These are phyloP conservation scores for Bombus sylvicola DNA, from an alignment of 1,140 invertebrate genomes.

Conservation along the genomic window DNA sequence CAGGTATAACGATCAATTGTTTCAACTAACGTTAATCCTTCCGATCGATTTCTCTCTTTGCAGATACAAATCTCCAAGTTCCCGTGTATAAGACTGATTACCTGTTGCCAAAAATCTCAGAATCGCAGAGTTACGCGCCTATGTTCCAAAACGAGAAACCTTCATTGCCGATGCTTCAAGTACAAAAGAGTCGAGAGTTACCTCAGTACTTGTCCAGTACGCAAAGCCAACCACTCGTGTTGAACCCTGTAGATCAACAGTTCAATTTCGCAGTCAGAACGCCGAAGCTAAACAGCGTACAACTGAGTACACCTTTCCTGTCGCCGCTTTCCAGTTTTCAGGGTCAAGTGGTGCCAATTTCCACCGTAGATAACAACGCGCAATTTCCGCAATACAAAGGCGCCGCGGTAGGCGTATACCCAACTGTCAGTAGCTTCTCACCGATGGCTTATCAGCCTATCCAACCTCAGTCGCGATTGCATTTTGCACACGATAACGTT, in stretches of 20 bases:
- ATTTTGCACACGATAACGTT: constrained; percentile 61
- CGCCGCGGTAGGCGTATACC: constrained; percentile 49
- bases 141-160: constrained; percentile 33
- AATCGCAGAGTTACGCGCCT: background rate
- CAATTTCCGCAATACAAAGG: constrained; percentile 71
- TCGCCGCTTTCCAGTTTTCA: constrained; percentile 60
- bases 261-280: constrained; percentile 49
- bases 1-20: background rate
- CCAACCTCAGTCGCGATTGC: constrained; percentile 74
- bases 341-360: constrained; percentile 66
- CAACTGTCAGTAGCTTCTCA: constrained; percentile 25
- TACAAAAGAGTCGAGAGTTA: constrained; percentile 54
- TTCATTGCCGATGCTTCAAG: constrained; percentile 56
- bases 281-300: constrained; percentile 42
- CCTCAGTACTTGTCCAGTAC: constrained; percentile 51
- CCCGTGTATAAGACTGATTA: constrained; percentile 41
- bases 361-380: constrained; percentile 54
- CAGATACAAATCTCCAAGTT: constrained; percentile 21
- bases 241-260: constrained; percentile 60
- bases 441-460: constrained; percentile 69
- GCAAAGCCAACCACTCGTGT: constrained; percentile 64
- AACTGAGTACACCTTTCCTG: constrained; percentile 45
- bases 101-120: background rate
- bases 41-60: background rate
- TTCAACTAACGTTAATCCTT: background rate